Percentiles rank a stretch among this genome's conserved stretches.
These are phyloP conservation scores for Trinectes maculatus DNA, from an alignment of 2,113 vertebrate genomes.

Conservation along the genomic window DNA sequence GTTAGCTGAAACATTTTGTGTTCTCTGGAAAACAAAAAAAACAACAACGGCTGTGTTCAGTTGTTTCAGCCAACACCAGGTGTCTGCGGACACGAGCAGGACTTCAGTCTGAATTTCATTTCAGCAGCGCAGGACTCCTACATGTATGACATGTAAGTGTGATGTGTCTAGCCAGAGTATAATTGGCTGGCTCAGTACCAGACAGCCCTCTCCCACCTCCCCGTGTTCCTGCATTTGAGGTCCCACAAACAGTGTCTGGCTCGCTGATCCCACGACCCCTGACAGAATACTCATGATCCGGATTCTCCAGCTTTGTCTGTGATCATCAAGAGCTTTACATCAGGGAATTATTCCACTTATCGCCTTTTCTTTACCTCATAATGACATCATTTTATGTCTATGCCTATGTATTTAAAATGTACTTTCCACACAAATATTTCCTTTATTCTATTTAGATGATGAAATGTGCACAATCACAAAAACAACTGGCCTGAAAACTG, in stretches of 20 bases:
- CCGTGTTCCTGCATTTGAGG: slow-evolving; percentile 58
- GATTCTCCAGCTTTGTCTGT: slow-evolving; percentile 39
- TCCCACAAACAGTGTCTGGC: slow-evolving; percentile 72
- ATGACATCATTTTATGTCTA: neutral
- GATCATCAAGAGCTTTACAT: slow-evolving; percentile 37
- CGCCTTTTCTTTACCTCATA: neutral
- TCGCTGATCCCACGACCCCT: slow-evolving; percentile 68
- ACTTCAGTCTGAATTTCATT: too few relatives aligned
- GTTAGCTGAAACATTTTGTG: too few relatives aligned
- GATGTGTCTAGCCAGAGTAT: slow-evolving; percentile 74
- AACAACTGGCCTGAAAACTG: neutral
- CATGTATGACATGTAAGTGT: slow-evolving; percentile 36
- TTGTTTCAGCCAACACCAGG: neutral
- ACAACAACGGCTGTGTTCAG: too few relatives aligned
- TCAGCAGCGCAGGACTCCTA: slow-evolving; percentile 48
- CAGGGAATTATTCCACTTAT: slow-evolving; percentile 2
- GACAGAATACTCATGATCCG: slow-evolving; percentile 61
- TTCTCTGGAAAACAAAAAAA: too few relatives aligned
- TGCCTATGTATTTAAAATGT: neutral
- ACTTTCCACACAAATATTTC: neutral
- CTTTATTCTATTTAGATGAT: neutral
- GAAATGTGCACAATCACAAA: neutral
- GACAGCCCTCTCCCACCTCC: slow-evolving; percentile 69
- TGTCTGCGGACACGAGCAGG: neutral
- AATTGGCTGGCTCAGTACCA: slow-evolving; percentile 72